phyloP scores from a whole-genome alignment of 1,140 invertebrate genomes.

The Papilio aristodemus region DNA sequence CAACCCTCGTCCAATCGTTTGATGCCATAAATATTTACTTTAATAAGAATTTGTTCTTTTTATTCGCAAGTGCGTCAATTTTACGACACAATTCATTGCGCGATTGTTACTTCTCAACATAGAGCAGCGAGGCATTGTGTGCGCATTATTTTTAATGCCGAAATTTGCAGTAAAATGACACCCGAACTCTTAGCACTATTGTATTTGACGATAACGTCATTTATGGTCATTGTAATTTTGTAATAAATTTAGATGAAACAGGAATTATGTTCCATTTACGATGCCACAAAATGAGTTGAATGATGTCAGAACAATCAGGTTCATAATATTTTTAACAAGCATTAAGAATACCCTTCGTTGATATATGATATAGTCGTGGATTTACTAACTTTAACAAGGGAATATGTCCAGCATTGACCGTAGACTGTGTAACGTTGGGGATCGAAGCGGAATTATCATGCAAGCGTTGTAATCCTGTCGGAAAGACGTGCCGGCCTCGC shows the following conservation, averaged over 20 bases:
- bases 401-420: too few relatives aligned
- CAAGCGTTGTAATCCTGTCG: constrained; percentile 58
- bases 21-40: constrained; percentile 81
- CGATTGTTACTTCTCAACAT: constrained; percentile 53
- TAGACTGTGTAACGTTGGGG: too few relatives aligned
- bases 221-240: constrained; percentile 30
- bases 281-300: background rate
- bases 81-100: constrained; percentile 70
- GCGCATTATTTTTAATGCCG: constrained; percentile 61
- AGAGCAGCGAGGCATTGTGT: constrained; percentile 49
- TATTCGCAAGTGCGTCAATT: constrained; percentile 69
- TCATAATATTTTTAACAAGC: background rate
- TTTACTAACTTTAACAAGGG: too few relatives aligned
- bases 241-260: constrained; percentile 30
- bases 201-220: constrained; percentile 32
- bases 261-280: background rate
- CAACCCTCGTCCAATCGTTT: constrained; percentile 75
- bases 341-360: too few relatives aligned
- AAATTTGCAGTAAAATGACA: constrained; percentile 50
- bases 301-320: background rate
- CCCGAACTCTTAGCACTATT: constrained; percentile 35
- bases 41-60: constrained; percentile 79
- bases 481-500: constrained; percentile 62
- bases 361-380: too few relatives aligned
- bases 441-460: too few relatives aligned